phyloP scores from a whole-genome alignment of 2,797 vertebrate species.

The Chloroceryle inda region DNA sequence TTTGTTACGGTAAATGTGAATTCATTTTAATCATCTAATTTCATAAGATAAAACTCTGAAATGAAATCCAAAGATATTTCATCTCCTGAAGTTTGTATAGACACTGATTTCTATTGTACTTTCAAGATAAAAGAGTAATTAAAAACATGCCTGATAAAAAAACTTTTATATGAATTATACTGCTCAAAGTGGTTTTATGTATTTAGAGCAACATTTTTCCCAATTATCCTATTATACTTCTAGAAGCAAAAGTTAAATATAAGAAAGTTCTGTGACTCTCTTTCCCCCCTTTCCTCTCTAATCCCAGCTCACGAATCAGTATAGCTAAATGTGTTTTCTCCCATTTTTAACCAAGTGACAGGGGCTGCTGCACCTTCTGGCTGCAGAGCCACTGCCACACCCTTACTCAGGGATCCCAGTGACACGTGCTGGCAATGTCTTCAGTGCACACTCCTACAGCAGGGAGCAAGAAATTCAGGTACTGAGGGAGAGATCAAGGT shows the following conservation, averaged over 20 bases:
- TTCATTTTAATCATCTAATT: not conserved
- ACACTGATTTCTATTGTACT: not conserved
- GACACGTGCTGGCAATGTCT: not conserved
- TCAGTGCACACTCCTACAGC: not conserved
- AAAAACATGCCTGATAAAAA: not conserved
- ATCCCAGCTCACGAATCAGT: not conserved
- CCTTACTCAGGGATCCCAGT: not conserved
- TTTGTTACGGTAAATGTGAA: not conserved
- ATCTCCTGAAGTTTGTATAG: not conserved
- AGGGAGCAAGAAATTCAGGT: too few relatives aligned
- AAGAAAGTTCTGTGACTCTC: not conserved
- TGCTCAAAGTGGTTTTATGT: not conserved
- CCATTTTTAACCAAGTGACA: not conserved
- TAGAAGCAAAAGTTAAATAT: not conserved
- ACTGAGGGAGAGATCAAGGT: not conserved
- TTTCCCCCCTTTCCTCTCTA: not conserved
- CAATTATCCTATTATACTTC: not conserved
- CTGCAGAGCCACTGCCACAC: not conserved
- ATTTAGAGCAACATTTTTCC: not conserved
- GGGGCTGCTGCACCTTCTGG: not conserved
- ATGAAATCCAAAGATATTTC: not conserved
- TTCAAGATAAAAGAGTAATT: not conserved
- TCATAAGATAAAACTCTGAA: not conserved
- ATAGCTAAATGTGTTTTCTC: not conserved
- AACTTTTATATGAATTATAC: not conserved